Evolutionary conservation across 2,888 invertebrate species (phyloP).

Genomic region (Barypeithes pellucidus): DNA sequence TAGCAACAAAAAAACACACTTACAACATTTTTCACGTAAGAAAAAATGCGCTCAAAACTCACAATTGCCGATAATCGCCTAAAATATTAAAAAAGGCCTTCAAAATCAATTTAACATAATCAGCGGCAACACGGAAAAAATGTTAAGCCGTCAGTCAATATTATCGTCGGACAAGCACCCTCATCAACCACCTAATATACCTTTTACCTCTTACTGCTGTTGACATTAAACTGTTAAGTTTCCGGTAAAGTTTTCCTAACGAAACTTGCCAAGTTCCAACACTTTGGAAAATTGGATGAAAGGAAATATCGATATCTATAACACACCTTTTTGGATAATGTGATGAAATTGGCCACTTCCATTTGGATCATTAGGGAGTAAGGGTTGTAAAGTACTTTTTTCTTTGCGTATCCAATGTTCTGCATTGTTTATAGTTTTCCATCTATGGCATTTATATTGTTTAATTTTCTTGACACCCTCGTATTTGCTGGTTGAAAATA

Average conservation of each 20-base stretch:
- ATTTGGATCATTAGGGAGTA: not conserved
- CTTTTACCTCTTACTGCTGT: conserved; percentile 19
- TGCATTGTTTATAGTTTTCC: too few species aligned
- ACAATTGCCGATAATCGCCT: not conserved
- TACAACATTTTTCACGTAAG: too few species aligned
- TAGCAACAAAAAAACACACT: too few species aligned
- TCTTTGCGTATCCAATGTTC: too few species aligned
- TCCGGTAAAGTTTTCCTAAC: conserved; percentile 17
- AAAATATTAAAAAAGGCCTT: not conserved
- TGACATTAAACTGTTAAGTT: conserved; percentile 32
- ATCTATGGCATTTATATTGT: too few species aligned
- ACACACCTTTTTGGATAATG: conserved; percentile 8
- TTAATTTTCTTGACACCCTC: too few species aligned
- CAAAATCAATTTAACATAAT: conserved; percentile 17
- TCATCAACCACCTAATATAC: conserved; percentile 29
- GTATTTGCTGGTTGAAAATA: too few species aligned
- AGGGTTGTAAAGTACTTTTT: not conserved
- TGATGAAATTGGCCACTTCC: not conserved
- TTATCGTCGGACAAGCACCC: conserved; percentile 9
- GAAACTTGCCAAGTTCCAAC: conserved; percentile 18
- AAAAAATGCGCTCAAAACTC: too few species aligned
- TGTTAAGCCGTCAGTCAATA: conserved; percentile 18
- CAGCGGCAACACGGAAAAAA: conserved; percentile 7
- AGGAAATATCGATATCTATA: conserved; percentile 6
- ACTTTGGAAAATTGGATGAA: conserved; percentile 20